These are phyloP conservation scores for Emydocephalus ijimae DNA, from an alignment of 2,113 vertebrate genomes.

Conservation along the genomic window DNA sequence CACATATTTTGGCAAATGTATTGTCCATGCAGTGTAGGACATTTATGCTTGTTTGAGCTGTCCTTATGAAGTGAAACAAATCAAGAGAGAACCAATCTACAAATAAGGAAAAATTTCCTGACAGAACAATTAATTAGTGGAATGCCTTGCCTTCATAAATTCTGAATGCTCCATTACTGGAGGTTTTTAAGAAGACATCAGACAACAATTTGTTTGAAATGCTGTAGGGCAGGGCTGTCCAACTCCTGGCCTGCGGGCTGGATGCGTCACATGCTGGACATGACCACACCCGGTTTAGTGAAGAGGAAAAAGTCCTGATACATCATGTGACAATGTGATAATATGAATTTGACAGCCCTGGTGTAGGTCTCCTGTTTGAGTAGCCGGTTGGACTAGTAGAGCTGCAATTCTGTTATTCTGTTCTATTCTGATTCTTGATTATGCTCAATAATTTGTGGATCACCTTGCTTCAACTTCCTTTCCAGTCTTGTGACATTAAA, in stretches of 20 bases:
- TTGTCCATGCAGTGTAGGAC: not conserved
- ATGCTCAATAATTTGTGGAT: not conserved
- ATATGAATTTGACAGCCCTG: no score
- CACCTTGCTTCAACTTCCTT: not conserved
- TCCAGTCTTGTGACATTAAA: not conserved
- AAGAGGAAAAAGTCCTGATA: no score
- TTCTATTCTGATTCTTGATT: not conserved
- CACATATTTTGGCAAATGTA: not conserved
- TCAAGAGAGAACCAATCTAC: not conserved
- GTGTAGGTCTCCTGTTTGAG: not conserved
- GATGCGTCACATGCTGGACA: no score
- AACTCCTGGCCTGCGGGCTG: no score
- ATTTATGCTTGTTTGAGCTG: not conserved
- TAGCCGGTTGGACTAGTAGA: not conserved
- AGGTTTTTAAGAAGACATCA: not conserved
- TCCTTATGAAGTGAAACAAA: not conserved
- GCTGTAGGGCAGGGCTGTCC: not conserved
- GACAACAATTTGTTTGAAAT: not conserved
- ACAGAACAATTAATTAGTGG: not conserved
- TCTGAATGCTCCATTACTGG: not conserved
- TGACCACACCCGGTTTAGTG: no score
- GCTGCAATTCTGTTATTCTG: not conserved
- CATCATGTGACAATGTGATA: no score
- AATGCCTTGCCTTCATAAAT: not conserved
- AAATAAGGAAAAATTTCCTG: not conserved